Evolutionary conservation across 1,140 invertebrate species (phyloP), one percentile per base, ranked within the genome.

Genomic region (Gonatopus flavifemur): DNA sequence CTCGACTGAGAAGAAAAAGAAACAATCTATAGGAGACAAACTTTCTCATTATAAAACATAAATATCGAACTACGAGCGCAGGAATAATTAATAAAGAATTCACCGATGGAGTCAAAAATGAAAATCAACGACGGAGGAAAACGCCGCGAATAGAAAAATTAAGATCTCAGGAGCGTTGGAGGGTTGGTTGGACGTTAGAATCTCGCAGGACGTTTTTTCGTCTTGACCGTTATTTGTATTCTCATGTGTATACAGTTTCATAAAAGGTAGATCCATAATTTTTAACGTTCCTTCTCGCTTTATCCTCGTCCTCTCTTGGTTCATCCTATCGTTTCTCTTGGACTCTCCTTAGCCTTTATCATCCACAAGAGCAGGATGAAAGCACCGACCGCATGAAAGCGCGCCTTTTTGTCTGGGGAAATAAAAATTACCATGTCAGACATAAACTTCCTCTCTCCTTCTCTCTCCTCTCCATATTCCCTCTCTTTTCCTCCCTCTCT

Each of bases 401-500:
- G 49, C 57, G 37, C 49, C 59, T 61, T 61, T 61, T 61, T 61
- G 59, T 57, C 59, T 38, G 53, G 45, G 49, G 59, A 61, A 61
- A 61, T 61, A 61, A 61, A 61, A 61, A 61, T 61, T 61, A 61
- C 59, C 59, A 61, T 61, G 59, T 61, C 59, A 61, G 57, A 61
- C 59, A 60, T 61, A 60, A 61, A 61, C 59, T 45, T 48, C 48
- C 12, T 28, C 25, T 28, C 25, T 28, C 25, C 12, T 12, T 28
- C 25, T 28, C 25, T 28, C 25, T 28, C 25, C 12, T n/a, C n/a
- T 28, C 25, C 25, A 7, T 12, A 7, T 12, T 43, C 31, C 30
- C 49, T 45, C 43, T 47, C 21, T 52, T 28, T 31, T 33, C 40
- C 28, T 33, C 38, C 33, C 15, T 48, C 1, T 45, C 32, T 15